Conservation (phyloP, 2,888 invertebrate species). For the Agonopterix heracliana region DNA sequence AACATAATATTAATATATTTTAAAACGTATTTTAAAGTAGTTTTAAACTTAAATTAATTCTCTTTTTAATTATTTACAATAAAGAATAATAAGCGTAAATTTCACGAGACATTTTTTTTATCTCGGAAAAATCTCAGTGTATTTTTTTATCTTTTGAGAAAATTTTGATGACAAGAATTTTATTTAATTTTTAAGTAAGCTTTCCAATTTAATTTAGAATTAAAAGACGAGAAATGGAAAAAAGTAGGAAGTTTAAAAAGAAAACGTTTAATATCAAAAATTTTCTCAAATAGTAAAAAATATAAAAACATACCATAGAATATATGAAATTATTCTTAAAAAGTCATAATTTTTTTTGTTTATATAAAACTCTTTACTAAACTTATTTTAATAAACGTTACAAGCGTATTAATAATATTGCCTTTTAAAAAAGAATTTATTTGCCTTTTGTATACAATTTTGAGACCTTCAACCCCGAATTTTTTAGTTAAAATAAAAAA, state of each 20-base stretch:
- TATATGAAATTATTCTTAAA: constrained; percentile 18
- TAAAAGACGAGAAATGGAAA: too few relatives aligned
- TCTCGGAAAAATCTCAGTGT: background rate
- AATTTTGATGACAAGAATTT: background rate
- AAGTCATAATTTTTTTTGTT: constrained; percentile 19
- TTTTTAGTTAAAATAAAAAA: too few relatives aligned
- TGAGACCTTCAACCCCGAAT: too few relatives aligned
- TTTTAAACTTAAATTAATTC: background rate
- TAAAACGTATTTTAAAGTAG: background rate
- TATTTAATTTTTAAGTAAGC: background rate
- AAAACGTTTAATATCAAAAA: background rate
- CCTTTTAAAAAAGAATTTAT: background rate
- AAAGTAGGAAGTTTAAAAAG: too few relatives aligned
- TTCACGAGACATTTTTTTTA: background rate
- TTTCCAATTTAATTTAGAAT: too few relatives aligned
- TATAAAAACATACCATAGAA: constrained; percentile 18
- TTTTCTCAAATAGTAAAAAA: constrained; percentile 6
- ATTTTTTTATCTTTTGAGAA: background rate
- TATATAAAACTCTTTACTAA: constrained; percentile 16
- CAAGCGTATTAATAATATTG: constrained; percentile 26
- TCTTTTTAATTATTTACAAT: background rate
- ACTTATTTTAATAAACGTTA: constrained; percentile 13
- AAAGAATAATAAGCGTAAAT: background rate
- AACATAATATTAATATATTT: background rate
- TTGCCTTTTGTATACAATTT: too few relatives aligned